phyloP scores from a whole-genome alignment of 2,113 vertebrate genomes.

The Oreochromis tanganicae region DNA sequence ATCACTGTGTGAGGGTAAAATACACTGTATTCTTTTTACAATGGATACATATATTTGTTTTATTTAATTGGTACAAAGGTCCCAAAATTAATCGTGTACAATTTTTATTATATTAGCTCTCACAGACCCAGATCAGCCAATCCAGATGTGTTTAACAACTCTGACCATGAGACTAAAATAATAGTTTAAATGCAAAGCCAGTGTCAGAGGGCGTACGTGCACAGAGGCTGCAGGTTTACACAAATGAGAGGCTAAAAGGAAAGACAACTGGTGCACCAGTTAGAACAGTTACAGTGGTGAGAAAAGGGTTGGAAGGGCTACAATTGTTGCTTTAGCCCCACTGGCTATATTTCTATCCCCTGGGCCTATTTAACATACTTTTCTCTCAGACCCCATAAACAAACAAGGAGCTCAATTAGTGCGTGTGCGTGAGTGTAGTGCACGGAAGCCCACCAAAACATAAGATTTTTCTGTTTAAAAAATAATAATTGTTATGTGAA shows the following conservation, averaged over 20 bases:
- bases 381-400: conserved; percentile 40
- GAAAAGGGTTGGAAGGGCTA: background rate
- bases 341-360: conserved; percentile 15
- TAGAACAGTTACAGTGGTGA: background rate
- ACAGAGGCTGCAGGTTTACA: background rate
- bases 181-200: background rate
- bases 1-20: background rate
- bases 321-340: conserved; percentile 14
- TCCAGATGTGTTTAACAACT: background rate
- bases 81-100: background rate
- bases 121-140: background rate
- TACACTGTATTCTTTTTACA: background rate
- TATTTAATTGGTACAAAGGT: background rate
- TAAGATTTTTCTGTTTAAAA: conserved; percentile 21
- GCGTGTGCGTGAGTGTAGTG: background rate
- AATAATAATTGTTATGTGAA: background rate
- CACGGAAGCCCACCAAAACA: conserved; percentile 19
- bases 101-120: background rate
- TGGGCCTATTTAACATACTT: conserved; percentile 51
- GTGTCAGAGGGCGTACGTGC: background rate
- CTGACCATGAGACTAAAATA: background rate
- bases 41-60: background rate
- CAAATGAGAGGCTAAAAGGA: background rate
- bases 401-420: conserved; percentile 44
- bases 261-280: background rate